A percentile compares a stretch with the other conserved stretches of the same genome.
Evolutionary conservation across 1,140 invertebrate species (phyloP).

Genomic region (Ganaspis sp.): DNA sequence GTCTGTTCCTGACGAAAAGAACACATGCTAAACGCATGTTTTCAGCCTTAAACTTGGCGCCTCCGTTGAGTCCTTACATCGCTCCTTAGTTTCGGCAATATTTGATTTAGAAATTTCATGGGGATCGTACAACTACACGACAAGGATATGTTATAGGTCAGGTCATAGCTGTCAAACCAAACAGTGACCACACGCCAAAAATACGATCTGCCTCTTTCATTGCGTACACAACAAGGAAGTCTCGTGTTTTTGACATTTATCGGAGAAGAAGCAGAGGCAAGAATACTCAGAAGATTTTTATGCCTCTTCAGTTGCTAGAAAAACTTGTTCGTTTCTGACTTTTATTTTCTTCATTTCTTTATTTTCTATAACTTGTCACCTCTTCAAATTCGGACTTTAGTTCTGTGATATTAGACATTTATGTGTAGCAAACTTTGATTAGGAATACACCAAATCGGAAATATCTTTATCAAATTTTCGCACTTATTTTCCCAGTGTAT

Average conservation of each 20-base stretch:
- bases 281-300: background rate
- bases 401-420: too few species aligned
- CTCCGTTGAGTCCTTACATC: background rate
- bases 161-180: slow-evolving; percentile 66
- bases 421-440: too few species aligned
- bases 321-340: background rate
- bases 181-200: slow-evolving; percentile 63
- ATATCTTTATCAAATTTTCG: too few species aligned
- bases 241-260: slow-evolving; percentile 23
- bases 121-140: slow-evolving; percentile 24
- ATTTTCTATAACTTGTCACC: too few species aligned
- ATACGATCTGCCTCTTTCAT: slow-evolving; percentile 49
- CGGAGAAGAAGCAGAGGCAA: slow-evolving; percentile 12
- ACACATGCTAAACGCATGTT: slow-evolving; percentile 59
- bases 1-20: background rate
- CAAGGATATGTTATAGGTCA: slow-evolving; percentile 47
- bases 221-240: slow-evolving; percentile 44
- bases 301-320: background rate
- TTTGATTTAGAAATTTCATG: background rate
- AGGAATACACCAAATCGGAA: too few species aligned
- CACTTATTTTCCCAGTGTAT: too few species aligned
- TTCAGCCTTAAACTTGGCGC: slow-evolving; percentile 34
- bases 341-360: too few species aligned
- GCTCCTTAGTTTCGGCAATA: background rate
- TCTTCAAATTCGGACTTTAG: too few species aligned